Evolutionary conservation across 2,888 invertebrate genomes (phyloP), one percentile per base, ranked within the genome.

Genomic region (Drosophila mayaguana): DNA sequence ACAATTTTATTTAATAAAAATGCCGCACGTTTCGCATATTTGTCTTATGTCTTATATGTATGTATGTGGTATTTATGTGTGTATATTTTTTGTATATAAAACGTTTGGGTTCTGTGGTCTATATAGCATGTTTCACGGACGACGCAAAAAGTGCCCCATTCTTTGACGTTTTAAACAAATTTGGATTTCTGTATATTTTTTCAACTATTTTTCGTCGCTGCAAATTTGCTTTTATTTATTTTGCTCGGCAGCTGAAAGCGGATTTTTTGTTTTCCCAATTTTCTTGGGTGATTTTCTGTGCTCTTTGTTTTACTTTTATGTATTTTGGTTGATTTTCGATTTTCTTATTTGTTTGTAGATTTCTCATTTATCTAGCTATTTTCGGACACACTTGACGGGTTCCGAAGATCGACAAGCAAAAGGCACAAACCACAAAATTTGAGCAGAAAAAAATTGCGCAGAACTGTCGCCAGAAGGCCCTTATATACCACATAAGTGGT

Each of bases 381-480:
- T 87, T 86, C 73, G 86, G 79, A 81, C 78, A 82, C 81, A 82
- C 90, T 90, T 91, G 91, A 91, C 77, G 89, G 81, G 80, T 64
- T 60, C 62, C 65, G 75, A 78, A 75, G 84, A 80, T 79, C 83
- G 88, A 81, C 78, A 77, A 70, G 73, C 74, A 66, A 88, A 82
- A 86, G 80, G 73, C 77, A 71, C 61, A 71, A 54, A 77, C 66
- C 70, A 25, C 18, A 14, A 45, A 45, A 32, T 32, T 3, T 8
- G 3, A 28, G 2, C 12, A 14, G 18, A 34, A 51, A 9, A 46
- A 80, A 80, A 88, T 78, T 79, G 83, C 88, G 85, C 85, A 83
- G 74, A 88, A 83, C 81, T 88, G 84, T 89, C 84, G 88, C 87
- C 88, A 77, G 79, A 75, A 78, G 78, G 89, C 85, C 85, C 88